Conservation (phyloP, 2,888 invertebrate species). For the Drosophila anomelani region DNA sequence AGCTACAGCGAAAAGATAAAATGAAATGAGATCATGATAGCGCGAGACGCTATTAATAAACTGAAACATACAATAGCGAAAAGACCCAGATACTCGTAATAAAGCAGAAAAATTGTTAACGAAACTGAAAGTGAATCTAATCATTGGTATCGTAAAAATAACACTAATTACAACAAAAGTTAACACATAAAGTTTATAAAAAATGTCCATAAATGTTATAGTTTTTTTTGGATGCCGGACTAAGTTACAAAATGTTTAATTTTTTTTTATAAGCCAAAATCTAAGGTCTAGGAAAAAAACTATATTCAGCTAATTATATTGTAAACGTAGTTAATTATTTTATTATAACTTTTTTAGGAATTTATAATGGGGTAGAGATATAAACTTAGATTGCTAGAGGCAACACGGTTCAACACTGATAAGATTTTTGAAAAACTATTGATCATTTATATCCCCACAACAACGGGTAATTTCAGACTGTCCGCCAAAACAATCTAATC, state of each 20-base stretch:
- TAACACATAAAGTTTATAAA: neutral
- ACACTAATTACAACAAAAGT: neutral
- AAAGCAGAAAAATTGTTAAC: constrained; percentile 22
- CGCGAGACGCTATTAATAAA: constrained; percentile 62
- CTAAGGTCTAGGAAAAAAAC: neutral
- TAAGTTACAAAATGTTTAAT: neutral
- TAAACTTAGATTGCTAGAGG: neutral
- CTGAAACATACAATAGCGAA: constrained; percentile 15
- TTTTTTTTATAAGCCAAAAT: neutral
- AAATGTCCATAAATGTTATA: neutral
- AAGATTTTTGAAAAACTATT: constrained; percentile 7
- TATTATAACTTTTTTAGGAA: neutral
- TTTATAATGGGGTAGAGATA: too few relatives aligned
- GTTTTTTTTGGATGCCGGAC: neutral
- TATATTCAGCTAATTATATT: neutral
- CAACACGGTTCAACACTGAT: neutral
- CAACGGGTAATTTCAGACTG: neutral
- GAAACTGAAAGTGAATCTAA: constrained; percentile 53
- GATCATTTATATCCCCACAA: constrained; percentile 9
- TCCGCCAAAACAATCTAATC: constrained; percentile 26
- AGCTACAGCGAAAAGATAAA: constrained; percentile 36
- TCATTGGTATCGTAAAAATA: constrained; percentile 7
- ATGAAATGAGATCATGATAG: constrained; percentile 74
- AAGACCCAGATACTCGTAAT: constrained; percentile 17
- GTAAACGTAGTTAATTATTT: neutral